These are phyloP conservation scores for Phengaris arion DNA, from an alignment of 2,888 invertebrate genomes.

Conservation along the genomic window DNA sequence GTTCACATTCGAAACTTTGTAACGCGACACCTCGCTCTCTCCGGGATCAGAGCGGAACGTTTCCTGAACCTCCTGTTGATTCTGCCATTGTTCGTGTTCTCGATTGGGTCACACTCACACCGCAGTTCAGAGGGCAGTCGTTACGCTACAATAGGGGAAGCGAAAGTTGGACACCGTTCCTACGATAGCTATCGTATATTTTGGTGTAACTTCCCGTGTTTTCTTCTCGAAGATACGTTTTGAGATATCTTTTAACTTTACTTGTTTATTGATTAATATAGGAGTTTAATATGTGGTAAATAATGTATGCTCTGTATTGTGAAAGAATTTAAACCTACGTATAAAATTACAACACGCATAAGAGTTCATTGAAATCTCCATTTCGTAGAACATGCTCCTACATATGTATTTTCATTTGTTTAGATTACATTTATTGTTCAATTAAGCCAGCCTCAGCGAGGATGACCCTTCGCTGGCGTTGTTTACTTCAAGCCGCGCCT, in stretches of 20 bases:
- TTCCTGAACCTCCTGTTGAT: slow-evolving; percentile 66
- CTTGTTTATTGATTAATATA: neutral
- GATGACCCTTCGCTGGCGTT: slow-evolving; percentile 43
- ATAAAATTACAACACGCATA: neutral
- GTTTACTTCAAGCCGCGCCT: slow-evolving; percentile 55
- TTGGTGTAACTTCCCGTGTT: slow-evolving; percentile 55
- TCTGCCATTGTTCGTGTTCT: slow-evolving; percentile 44
- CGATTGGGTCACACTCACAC: slow-evolving; percentile 55
- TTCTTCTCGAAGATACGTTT: slow-evolving; percentile 25
- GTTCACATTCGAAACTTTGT: slow-evolving; percentile 64
- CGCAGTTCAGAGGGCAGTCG: slow-evolving; percentile 66
- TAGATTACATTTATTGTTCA: slow-evolving; percentile 41
- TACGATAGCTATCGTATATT: slow-evolving; percentile 61
- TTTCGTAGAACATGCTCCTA: neutral
- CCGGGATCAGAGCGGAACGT: slow-evolving; percentile 75
- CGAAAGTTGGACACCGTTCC: slow-evolving; percentile 64
- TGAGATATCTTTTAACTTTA: neutral
- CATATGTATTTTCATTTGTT: slow-evolving; percentile 45
- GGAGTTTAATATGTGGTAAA: neutral
- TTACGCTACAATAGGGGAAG: slow-evolving; percentile 65
- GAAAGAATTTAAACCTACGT: neutral
- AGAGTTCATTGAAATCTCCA: slow-evolving; percentile 12
- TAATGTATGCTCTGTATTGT: neutral
- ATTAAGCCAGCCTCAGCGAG: slow-evolving; percentile 43
- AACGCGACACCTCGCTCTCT: slow-evolving; percentile 69